Percentiles rank a stretch among this genome's conserved stretches.
phyloP scores from a whole-genome alignment of 1,140 invertebrate genomes.

The Galendromus occidentalis region DNA sequence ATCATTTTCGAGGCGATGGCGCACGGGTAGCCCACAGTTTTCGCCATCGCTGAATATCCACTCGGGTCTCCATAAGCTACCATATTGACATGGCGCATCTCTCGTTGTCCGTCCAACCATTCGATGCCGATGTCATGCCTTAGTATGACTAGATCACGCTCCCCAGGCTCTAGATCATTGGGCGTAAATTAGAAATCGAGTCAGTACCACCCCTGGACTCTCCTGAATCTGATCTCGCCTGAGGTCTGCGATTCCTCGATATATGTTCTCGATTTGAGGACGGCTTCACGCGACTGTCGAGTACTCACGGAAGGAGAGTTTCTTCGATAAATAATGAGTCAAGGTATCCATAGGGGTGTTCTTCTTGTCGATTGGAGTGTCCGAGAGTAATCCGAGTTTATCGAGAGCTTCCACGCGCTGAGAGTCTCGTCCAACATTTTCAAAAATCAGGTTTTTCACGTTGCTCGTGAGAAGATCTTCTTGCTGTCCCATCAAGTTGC shows the following conservation, averaged over 20 bases:
- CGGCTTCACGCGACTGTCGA: no score
- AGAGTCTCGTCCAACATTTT: conserved; percentile 45
- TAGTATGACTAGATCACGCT: conserved; percentile 81
- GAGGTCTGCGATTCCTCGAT: neutral
- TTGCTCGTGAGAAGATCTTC: conserved; percentile 86
- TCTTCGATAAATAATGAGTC: conserved; percentile 61
- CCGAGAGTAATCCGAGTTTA: conserved; percentile 65
- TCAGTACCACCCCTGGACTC: no score
- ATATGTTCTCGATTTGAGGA: conserved; percentile 10
- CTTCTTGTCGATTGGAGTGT: conserved; percentile 52
- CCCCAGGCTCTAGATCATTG: conserved; percentile 46
- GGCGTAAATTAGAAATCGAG: neutral
- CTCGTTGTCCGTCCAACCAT: conserved; percentile 62
- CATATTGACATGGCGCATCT: conserved; percentile 70
- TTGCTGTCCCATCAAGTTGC: conserved; percentile 58
- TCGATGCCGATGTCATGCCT: conserved; percentile 76
- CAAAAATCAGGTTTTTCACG: conserved; percentile 51
- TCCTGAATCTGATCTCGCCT: conserved; percentile 6
- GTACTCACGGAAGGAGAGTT: conserved; percentile 51
- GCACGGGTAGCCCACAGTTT: conserved; percentile 84
- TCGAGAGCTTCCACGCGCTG: conserved; percentile 49
- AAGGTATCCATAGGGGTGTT: conserved; percentile 78
- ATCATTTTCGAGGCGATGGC: conserved; percentile 95
- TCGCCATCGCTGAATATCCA: conserved; percentile 89
- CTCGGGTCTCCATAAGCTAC: conserved; percentile 69